Conservation (phyloP, 2,888 invertebrate species). For the Hyles lineata region DNA sequence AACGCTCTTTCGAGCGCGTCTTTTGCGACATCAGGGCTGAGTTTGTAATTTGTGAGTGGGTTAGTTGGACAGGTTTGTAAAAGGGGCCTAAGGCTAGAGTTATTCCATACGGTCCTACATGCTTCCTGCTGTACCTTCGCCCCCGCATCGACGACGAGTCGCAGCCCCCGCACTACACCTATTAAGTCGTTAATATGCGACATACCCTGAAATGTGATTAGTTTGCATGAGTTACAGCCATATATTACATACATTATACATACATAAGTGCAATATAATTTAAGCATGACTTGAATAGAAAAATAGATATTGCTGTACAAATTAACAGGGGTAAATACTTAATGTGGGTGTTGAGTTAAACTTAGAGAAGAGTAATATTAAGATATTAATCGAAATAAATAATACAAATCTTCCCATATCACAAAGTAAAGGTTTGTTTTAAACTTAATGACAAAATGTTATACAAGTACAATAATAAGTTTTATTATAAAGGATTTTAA, state of each 20-base stretch:
- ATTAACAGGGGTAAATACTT: too few relatives aligned
- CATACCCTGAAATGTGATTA: slow-evolving; percentile 77
- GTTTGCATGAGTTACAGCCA: slow-evolving; percentile 37
- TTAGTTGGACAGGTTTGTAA: slow-evolving; percentile 68
- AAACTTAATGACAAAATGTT: too few relatives aligned
- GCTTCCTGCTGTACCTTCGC: slow-evolving; percentile 87
- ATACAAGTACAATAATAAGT: too few relatives aligned
- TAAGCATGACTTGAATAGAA: too few relatives aligned
- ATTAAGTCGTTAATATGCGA: slow-evolving; percentile 87
- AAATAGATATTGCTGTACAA: too few relatives aligned
- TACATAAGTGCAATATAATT: not conserved
- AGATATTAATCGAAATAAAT: too few relatives aligned
- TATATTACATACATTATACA: slow-evolving; percentile 7
- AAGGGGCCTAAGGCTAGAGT: slow-evolving; percentile 87
- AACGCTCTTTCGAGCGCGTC: slow-evolving; percentile 86
- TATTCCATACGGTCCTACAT: slow-evolving; percentile 86
- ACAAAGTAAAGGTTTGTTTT: too few relatives aligned
- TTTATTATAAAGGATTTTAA: too few relatives aligned
- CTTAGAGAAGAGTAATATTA: too few relatives aligned
- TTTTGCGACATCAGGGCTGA: slow-evolving; percentile 59
- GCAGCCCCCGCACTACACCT: slow-evolving; percentile 88
- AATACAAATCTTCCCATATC: too few relatives aligned
- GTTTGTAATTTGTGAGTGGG: slow-evolving; percentile 57
- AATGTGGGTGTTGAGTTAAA: too few relatives aligned
- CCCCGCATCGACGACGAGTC: slow-evolving; percentile 88